Base-by-base conservation (phyloP, 2,888 invertebrate genomes). In the Nymphalis c-album region DNA sequence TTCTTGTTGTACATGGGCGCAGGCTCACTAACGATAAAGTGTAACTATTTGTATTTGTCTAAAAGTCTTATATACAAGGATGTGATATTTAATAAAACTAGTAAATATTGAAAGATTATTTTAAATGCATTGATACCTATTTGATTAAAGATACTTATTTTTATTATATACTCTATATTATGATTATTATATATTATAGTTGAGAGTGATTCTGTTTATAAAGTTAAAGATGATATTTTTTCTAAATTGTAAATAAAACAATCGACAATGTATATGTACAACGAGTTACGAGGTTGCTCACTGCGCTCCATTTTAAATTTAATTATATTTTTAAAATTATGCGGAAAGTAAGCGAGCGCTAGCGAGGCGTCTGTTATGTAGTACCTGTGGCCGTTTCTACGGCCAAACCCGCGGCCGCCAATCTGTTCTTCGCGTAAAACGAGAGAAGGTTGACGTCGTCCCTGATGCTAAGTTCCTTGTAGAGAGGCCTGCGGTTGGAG, bases 361-460 rank as follows among this genome's bases (percentile, higher is more conserved):
- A 87, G 87, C 85, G 82, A 74, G 82, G 87, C 84, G 85, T 84
- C 76, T 78, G 73, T 78, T 76, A 73, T 78, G 79, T 78, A 82
- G 85, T 87, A 93, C 93, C 91, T 94, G 94, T 86, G 84, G 83
- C 88, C 80, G 84, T 82, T 75, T 91, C 91, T 80, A 86, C 80
- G 81, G 90, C 90, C 75, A 93, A 83, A 62, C 92, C 92, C 80
- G 93, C 93, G 76, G 94, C 95, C 78, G 95, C 95, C 78, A 94
- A 94, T 78, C 95, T 94, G 89, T 96, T 95, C 93, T 95, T 96
- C 91, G 95, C 95, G 94, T 97, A 97, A 93, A 95, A 97, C 85
- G 97, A 97, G 84, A 97, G 94, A 81, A 96, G 95, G 85, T 96
- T 96, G 87, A 97, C 96, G 93, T 97, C 97, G 88, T 94, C 96